Evolutionary conservation across 2,797 vertebrate species (phyloP), one percentile per base, ranked within the genome.

Genomic region (Danio jaintianensis): DNA sequence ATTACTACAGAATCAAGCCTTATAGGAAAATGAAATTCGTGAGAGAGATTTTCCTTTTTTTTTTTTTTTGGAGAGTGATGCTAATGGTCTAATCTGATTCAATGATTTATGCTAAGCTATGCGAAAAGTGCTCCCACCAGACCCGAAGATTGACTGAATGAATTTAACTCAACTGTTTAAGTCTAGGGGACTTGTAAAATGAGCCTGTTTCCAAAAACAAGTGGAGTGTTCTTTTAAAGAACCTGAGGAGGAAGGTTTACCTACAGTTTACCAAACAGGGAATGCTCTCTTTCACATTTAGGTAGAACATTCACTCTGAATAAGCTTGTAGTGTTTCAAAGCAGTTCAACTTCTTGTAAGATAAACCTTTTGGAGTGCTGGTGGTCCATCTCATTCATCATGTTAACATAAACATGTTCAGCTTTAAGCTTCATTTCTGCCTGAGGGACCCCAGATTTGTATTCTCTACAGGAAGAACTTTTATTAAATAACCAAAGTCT

Each of bases 401-500:
- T 69, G 70, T 7, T 58, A 59, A 64, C 18, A 7, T 42, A 43
- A 67, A 9, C 62, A 69, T 18, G 8, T 64, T 29, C 22, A 56
- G 11, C 42, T 50, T 38, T 45, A 42, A 72, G 53, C 18, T 18
- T 42, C 22, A 15, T 78, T 50, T 43, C 38, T 47, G 38, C 64
- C 38, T 22, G 29, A 47, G 48, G 29, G 38, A 53, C 75, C 0
- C 4, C 58, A 62, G 45, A 48, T 12, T 16, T 62, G 10, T 70
- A 48, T 82, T 61, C 75, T 78, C 42, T 67, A 78, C 76, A 78
- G 66, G 73, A 85, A 77, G 58, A 68, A 85, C 70, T 79, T 81
- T 81, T 83, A 59, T 80, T 36, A 78, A 61, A 83, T 50, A 85
- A 84, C 74, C 78, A 83, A 84, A 80, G 88, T 82, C 84, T 81